Conservation (phyloP, 2,888 invertebrate genomes). For the Xylota segnis region DNA sequence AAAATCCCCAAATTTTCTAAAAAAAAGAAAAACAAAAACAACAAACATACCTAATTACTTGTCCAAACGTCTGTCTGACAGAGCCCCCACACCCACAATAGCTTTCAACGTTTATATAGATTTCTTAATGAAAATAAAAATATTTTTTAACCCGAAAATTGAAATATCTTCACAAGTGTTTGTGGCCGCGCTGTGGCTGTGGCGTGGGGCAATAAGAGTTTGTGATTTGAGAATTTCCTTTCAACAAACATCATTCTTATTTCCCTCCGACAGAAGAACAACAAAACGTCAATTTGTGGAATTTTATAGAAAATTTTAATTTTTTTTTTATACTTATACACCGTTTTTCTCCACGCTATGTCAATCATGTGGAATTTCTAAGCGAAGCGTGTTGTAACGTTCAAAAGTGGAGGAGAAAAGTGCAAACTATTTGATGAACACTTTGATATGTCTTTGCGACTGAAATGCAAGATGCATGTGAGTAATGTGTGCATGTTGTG, state of each 20-base stretch:
- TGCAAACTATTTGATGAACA: slow-evolving; percentile 1
- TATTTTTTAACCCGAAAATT: slow-evolving; percentile 7
- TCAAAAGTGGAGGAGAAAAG: not conserved
- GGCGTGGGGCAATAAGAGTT: slow-evolving; percentile 8
- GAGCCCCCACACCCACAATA: slow-evolving; percentile 5
- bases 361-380: slow-evolving; percentile 45
- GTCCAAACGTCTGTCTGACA: slow-evolving; percentile 22
- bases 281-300: slow-evolving; percentile 15
- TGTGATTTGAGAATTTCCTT: slow-evolving; percentile 1
- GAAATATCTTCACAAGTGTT: not conserved
- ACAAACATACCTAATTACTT: slow-evolving; percentile 17
- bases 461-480: slow-evolving; percentile 27
- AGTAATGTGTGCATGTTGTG: slow-evolving; percentile 4
- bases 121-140: slow-evolving; percentile 32
- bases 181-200: not conserved
- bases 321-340: slow-evolving; percentile 1
- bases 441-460: not conserved
- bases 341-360: slow-evolving; percentile 28
- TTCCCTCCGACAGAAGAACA: slow-evolving; percentile 3
- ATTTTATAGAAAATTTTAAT: slow-evolving; percentile 26
- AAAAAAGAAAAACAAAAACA: not conserved
- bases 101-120: slow-evolving; percentile 11
- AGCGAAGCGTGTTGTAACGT: not conserved
- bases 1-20: not conserved
- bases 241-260: not conserved